Conservation (phyloP, 2,888 invertebrate genomes). For the Synanthedon andrenaeformis region DNA sequence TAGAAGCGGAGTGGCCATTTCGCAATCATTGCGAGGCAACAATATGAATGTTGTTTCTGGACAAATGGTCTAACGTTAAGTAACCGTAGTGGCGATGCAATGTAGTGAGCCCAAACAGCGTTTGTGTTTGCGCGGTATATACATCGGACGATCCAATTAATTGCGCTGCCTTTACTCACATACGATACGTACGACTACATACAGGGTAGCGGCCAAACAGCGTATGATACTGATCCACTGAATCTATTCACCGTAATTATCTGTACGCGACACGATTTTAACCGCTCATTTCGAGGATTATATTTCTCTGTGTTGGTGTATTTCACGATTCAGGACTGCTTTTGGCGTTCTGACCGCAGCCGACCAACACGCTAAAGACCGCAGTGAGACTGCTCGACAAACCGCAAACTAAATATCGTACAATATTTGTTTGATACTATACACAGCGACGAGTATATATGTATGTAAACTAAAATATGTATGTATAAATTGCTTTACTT, state of each 20-base stretch:
- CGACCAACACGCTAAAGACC: slow-evolving; percentile 34
- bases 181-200: neutral
- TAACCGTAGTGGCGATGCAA: neutral
- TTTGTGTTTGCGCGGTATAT: slow-evolving; percentile 19
- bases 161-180: slow-evolving; percentile 27
- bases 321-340: slow-evolving; percentile 42
- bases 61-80: neutral
- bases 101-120: slow-evolving; percentile 18
- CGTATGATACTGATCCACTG: neutral
- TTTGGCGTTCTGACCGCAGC: slow-evolving; percentile 47
- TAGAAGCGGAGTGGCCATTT: too few relatives aligned
- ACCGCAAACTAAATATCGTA: slow-evolving; percentile 56
- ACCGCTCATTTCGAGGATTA: slow-evolving; percentile 29
- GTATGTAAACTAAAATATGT: slow-evolving; percentile 7
- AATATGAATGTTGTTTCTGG: neutral
- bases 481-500: too few relatives aligned
- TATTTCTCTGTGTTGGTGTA: slow-evolving; percentile 23
- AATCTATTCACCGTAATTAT: neutral
- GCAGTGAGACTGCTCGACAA: slow-evolving; percentile 27
- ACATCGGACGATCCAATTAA: slow-evolving; percentile 37
- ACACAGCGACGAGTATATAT: slow-evolving; percentile 30
- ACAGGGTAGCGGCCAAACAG: slow-evolving; percentile 25
- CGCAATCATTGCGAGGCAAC: too few relatives aligned
- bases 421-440: slow-evolving; percentile 40
- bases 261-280: slow-evolving; percentile 30